Evolutionary conservation across 30 jellyfish, hydroid and myxozoan genomes (phyloP).

Genomic region (Cassiopea xamachana): DNA sequence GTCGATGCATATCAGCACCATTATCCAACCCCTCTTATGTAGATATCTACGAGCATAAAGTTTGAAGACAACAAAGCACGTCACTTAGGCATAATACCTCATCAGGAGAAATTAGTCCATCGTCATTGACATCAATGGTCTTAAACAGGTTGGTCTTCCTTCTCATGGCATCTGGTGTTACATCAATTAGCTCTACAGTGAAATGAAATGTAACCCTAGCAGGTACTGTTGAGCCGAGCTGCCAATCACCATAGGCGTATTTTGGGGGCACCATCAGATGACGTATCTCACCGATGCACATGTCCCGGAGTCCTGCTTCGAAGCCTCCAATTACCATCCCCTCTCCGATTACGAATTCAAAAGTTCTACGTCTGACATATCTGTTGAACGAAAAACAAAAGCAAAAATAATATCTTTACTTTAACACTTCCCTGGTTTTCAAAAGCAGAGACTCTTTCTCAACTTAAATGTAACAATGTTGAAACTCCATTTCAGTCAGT

Average conservation of each 20-base stretch:
- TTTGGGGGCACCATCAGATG: conserved; percentile 87
- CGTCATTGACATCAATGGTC: conserved; percentile 79
- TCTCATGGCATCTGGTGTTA: conserved; percentile 78
- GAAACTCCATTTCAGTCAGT: too few relatives aligned
- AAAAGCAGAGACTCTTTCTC: too few relatives aligned
- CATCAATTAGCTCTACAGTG: conserved; percentile 72
- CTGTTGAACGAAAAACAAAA: not conserved
- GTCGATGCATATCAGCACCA: too few relatives aligned
- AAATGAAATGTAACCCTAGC: conserved; percentile 84
- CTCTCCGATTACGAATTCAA: conserved; percentile 90
- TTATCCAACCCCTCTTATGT: too few relatives aligned
- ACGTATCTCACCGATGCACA: conserved; percentile 97
- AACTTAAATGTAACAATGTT: too few relatives aligned
- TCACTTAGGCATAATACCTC: conserved; percentile 60
- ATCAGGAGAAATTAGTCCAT: conserved; percentile 87
- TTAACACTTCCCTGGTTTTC: too few relatives aligned
- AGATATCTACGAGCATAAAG: too few relatives aligned
- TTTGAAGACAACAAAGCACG: too few relatives aligned
- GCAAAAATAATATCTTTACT: too few relatives aligned
- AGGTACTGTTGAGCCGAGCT: conserved; percentile 87
- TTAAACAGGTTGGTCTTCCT: conserved; percentile 72
- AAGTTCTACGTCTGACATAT: conserved; percentile 45
- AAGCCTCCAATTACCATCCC: conserved; percentile 90
- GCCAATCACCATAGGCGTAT: conserved; percentile 89
- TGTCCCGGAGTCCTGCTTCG: conserved; percentile 93